Evolutionary conservation across 2,888 invertebrate species (phyloP), one percentile per base, ranked within the genome.

Genomic region (Drosophila formosana): DNA sequence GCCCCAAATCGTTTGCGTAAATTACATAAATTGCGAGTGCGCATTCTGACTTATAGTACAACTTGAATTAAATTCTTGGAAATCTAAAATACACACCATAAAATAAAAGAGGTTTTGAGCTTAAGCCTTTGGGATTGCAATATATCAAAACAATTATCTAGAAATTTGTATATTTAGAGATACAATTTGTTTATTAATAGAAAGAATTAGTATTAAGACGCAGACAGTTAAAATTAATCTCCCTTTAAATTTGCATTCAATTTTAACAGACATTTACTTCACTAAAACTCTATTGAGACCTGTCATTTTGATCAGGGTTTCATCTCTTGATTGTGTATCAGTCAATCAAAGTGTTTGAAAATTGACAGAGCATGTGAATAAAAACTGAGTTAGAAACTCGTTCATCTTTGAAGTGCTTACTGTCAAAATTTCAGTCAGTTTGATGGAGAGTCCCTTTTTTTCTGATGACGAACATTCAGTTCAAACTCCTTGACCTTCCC

Each of bases 1-100:
- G 46, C 18, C 4, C 32, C 41, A 30, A 28, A 45, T 32, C 9
- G 30, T 8, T 45, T 46, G 18, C 1, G 30, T 18, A 39, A 76
- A 65, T 55, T 28, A 50, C 37, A 52, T 50, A 50, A 50, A 73
- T 74, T 45, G 18, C 23, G 13, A 46, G 9, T 46, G 11, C 56
- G 25, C 11, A 46, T 46, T 26, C 46, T 11, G 11, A 50, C 30
- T 3, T 18, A n/a, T n/a, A n/a, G n/a, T n/a, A 32, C 43, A 43
- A 30, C 6, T 32, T 55, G 30, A 25, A 55, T 7, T 25, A 34
- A 32, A 60, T 60, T 60, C 30, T 30, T 23, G 50, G n/a, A 60
- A 60, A 39, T 28, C 1, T 23, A 41, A 41, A 41, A 41, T 39
- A 2, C 37, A 18, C 37, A 39, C 34, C 1, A 9, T 32, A 4